These are phyloP conservation scores for Vulpes lagopus DNA, from an alignment of 2,113 vertebrate species.

Conservation along the genomic window DNA sequence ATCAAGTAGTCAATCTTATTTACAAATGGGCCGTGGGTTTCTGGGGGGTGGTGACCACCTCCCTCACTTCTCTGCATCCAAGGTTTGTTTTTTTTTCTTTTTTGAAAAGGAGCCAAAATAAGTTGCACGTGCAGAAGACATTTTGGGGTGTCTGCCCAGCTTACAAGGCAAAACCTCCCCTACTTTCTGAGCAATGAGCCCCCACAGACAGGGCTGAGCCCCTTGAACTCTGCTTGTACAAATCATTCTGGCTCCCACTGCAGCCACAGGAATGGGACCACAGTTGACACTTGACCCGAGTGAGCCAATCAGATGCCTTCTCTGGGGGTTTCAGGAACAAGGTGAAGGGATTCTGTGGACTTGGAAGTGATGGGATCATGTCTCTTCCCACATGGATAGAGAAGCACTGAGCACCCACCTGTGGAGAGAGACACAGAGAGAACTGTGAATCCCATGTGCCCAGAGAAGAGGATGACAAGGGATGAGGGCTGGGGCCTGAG, in stretches of 20 bases:
- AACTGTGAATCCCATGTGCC: neutral
- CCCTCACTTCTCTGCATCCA: neutral
- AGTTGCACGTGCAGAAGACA: neutral
- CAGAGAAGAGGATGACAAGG: neutral
- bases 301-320: neutral
- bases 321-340: neutral
- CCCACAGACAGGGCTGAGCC: too few species aligned
- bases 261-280: neutral
- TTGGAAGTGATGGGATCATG: neutral
- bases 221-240: neutral
- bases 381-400: neutral
- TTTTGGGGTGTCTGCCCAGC: neutral
- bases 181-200: neutral
- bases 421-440: neutral
- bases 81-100: neutral
- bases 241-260: neutral
- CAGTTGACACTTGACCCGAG: neutral
- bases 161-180: neutral
- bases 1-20: too few species aligned
- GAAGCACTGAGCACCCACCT: neutral
- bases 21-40: neutral
- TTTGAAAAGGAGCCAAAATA: neutral
- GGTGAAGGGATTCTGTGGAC: neutral
- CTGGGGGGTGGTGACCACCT: neutral
- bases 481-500: neutral